Evolutionary conservation across 30 jellyfish, hydroid and myxozoan genomes (phyloP).

Genomic region (Aurelia aurita): DNA sequence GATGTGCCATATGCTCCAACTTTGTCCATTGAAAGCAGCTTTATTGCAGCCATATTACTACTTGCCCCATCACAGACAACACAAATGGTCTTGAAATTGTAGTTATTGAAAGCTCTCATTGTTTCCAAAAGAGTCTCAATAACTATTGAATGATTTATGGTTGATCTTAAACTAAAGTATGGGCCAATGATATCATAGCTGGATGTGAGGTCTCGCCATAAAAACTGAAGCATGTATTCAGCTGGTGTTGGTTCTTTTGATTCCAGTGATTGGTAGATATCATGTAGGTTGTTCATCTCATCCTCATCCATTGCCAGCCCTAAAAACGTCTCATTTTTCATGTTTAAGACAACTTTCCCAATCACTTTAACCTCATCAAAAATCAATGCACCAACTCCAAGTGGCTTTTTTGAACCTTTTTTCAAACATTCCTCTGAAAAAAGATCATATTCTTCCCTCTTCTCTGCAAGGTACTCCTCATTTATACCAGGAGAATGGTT

Average conservation of each 20-base stretch:
- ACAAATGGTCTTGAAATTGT: too few species aligned
- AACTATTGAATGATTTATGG: too few species aligned
- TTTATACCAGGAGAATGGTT: conserved; percentile 47
- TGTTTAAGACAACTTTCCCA: conserved; percentile 34
- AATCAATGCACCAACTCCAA: conserved; percentile 33
- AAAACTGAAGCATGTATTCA: too few species aligned
- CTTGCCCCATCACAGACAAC: too few species aligned
- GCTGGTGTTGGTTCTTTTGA: conserved; percentile 43
- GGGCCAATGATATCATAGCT: conserved; percentile 11
- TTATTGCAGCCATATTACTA: conserved; percentile 44
- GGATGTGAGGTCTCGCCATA: conserved; percentile 60
- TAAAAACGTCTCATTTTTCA: conserved; percentile 36
- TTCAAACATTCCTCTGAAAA: conserved; percentile 32
- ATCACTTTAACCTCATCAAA: conserved; percentile 49
- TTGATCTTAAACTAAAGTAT: too few species aligned
- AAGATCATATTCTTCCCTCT: conserved; percentile 34
- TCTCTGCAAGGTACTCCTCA: conserved; percentile 36
- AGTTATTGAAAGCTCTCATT: too few species aligned
- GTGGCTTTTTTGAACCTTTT: conserved; percentile 34
- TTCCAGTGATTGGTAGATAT: conserved; percentile 29
- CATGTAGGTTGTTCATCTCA: conserved; percentile 37
- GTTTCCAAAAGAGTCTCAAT: too few species aligned
- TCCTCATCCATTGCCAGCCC: conserved; percentile 56
- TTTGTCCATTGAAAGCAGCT: conserved; percentile 1
- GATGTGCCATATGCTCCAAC: conserved; percentile 40